phyloP scores from a whole-genome alignment of 1,140 invertebrate species.

The Monomorium pharaonis region DNA sequence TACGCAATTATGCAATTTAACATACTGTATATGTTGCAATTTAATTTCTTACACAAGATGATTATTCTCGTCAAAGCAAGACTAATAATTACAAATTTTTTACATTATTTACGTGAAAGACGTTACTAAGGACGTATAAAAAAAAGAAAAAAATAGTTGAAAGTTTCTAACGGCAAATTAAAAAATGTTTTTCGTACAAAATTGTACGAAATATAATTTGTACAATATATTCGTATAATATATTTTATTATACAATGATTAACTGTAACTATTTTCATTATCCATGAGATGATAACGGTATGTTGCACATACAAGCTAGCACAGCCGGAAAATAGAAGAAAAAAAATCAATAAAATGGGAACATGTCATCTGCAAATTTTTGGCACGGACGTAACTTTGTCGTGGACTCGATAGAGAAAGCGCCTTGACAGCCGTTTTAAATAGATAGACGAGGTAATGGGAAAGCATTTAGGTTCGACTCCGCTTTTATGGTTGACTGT shows the following conservation, averaged over 20 bases:
- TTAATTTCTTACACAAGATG: not conserved
- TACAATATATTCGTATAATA: too few species aligned
- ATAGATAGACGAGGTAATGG: constrained; percentile 17
- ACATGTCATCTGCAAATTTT: not conserved
- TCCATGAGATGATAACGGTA: not conserved
- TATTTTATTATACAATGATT: not conserved
- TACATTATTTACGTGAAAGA: too few species aligned
- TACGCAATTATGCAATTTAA: not conserved
- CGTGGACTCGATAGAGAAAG: not conserved
- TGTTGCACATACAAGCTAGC: not conserved
- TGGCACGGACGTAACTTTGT: not conserved
- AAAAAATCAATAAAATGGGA: not conserved
- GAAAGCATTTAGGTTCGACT: not conserved
- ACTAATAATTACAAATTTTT: not conserved
- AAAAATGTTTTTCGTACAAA: not conserved
- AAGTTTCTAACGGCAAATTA: not conserved
- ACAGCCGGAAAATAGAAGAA: not conserved
- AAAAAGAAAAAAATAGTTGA: not conserved
- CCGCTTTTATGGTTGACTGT: constrained; percentile 78
- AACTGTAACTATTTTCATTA: not conserved
- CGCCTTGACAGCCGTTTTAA: not conserved
- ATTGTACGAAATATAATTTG: too few species aligned
- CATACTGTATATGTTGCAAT: not conserved
- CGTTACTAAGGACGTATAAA: not conserved
- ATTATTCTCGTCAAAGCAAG: not conserved